Evolutionary conservation across 1,140 invertebrate genomes (phyloP).

Genomic region (Drosophila nebulosa): DNA sequence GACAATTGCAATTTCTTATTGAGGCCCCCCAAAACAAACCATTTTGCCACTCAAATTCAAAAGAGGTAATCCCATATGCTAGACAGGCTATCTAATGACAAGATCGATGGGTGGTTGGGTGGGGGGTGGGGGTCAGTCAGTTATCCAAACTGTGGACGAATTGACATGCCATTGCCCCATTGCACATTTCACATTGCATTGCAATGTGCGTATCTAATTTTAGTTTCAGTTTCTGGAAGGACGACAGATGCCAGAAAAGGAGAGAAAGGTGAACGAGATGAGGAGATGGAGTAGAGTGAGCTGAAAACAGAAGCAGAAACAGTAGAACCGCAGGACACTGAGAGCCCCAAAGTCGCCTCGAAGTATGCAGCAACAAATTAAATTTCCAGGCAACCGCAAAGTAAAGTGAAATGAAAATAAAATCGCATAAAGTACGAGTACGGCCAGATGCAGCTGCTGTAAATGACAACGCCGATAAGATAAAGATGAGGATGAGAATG

Average conservation of each 20-base stretch:
- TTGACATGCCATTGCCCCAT: not conserved
- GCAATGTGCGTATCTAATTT: slow-evolving; percentile 9
- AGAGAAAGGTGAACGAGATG: slow-evolving; percentile 1
- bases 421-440: slow-evolving; percentile 53
- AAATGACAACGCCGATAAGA: slow-evolving; percentile 61
- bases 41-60: not conserved
- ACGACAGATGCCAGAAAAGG: not conserved
- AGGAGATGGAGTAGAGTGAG: too few relatives aligned
- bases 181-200: slow-evolving; percentile 1
- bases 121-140: too few relatives aligned
- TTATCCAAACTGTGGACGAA: not conserved
- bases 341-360: not conserved
- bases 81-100: not conserved
- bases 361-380: slow-evolving; percentile 44
- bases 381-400: slow-evolving; percentile 61
- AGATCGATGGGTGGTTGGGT: not conserved
- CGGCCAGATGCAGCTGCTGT: slow-evolving; percentile 35
- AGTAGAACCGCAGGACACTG: slow-evolving; percentile 12
- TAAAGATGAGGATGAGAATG: not conserved
- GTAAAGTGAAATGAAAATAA: slow-evolving; percentile 65
- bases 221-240: not conserved
- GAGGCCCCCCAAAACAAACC: not conserved
- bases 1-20: too few relatives aligned
- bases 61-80: not conserved
- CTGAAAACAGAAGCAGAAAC: slow-evolving; percentile 18